These are phyloP conservation scores for Bacillus rossius DNA, from an alignment of 1,140 invertebrate genomes.

Conservation along the genomic window DNA sequence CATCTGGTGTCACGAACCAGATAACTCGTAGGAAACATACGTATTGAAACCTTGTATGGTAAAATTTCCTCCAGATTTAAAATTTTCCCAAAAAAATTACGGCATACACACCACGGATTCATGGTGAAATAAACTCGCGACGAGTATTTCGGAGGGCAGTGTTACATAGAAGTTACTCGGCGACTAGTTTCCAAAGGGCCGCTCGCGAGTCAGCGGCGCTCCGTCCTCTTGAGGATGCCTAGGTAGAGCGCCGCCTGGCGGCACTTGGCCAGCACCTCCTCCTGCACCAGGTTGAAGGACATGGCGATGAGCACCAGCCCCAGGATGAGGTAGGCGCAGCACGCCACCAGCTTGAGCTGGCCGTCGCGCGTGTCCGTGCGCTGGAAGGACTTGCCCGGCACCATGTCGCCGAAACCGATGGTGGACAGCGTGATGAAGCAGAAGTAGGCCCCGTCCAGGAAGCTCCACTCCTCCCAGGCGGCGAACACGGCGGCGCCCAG, in stretches of 20 bases:
- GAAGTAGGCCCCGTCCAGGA: conserved; percentile 80
- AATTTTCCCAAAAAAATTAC: too few species aligned
- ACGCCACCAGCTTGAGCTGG: conserved; percentile 68
- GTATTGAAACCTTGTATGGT: too few species aligned
- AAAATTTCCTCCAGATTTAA: too few species aligned
- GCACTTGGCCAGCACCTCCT: conserved; percentile 76
- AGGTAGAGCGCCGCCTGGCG: conserved; percentile 56
- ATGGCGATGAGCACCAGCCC: conserved; percentile 87
- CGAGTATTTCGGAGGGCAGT: too few species aligned
- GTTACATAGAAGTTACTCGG: too few species aligned
- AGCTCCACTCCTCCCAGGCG: conserved; percentile 68
- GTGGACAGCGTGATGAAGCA: conserved; percentile 84
- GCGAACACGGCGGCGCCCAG: conserved; percentile 66
- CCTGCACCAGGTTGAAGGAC: conserved; percentile 89
- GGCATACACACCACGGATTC: too few species aligned
- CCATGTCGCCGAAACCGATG: conserved; percentile 80
- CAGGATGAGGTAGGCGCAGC: conserved; percentile 80
- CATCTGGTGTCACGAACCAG: too few species aligned
- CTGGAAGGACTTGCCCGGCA: conserved; percentile 55
- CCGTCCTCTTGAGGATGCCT: conserved; percentile 40
- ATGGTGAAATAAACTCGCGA: too few species aligned
- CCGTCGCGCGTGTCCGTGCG: conserved; percentile 48
- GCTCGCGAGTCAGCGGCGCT: not conserved
- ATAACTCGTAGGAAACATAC: too few species aligned
- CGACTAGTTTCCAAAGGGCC: too few species aligned